Conservation (phyloP, 2,113 vertebrate species). For the Elanoides forficatus region DNA sequence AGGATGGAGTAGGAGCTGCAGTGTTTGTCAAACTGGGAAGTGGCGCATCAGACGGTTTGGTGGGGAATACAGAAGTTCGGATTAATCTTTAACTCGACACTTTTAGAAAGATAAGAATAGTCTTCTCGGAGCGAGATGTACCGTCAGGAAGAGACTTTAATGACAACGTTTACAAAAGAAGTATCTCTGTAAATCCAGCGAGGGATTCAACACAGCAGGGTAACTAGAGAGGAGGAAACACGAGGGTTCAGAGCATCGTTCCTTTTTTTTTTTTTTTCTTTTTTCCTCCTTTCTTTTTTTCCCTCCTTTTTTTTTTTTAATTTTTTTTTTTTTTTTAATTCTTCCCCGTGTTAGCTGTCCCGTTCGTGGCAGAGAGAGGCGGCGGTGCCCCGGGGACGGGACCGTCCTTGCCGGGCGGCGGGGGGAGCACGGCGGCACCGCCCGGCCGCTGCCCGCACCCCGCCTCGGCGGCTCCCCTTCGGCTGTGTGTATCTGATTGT, state of each 20-base stretch:
- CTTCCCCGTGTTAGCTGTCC: not conserved
- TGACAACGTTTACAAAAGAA: constrained; percentile 68
- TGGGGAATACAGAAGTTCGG: constrained; percentile 67
- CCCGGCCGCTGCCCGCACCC: not conserved
- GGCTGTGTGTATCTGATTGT: constrained; percentile 72
- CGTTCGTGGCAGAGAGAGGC: not conserved
- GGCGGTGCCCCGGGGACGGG: not conserved
- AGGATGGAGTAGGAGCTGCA: constrained; percentile 67
- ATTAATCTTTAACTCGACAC: constrained; percentile 62
- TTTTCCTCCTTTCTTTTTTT: not conserved
- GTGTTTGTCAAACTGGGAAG: constrained; percentile 72
- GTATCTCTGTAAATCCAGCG: constrained; percentile 62
- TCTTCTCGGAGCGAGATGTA: constrained; percentile 32
- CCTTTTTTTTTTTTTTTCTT: not conserved
- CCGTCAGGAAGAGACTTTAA: constrained; percentile 52
- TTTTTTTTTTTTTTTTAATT: not conserved
- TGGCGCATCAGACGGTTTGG: constrained; percentile 45
- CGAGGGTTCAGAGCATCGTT: constrained; percentile 31
- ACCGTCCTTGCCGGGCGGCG: not conserved
- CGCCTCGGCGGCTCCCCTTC: not conserved
- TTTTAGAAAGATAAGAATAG: constrained; percentile 41
- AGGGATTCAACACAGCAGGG: constrained; percentile 51
- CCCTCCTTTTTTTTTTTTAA: not conserved
- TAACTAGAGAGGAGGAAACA: constrained; percentile 65
- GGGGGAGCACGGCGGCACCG: not conserved